Evolutionary conservation across 2,797 vertebrate genomes (phyloP).

Genomic region (Naso thynnoides): DNA sequence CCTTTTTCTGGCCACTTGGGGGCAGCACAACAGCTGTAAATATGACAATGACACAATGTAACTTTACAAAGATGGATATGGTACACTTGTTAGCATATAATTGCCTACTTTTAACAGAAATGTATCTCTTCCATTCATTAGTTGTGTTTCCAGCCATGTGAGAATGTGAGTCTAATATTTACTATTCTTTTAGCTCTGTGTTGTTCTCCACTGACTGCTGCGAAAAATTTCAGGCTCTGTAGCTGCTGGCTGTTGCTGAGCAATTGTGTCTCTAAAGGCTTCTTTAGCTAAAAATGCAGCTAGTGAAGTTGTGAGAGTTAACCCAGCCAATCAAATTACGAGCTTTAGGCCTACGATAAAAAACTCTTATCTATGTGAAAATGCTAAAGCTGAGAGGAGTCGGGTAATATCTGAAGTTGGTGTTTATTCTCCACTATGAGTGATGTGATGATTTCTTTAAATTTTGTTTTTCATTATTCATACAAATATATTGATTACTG

Average conservation of each 20-base stretch:
- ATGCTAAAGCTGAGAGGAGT: background rate
- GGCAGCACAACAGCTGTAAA: slow-evolving; percentile 3
- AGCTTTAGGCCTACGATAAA: background rate
- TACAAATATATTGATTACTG: background rate
- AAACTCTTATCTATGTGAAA: background rate
- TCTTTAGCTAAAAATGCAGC: background rate
- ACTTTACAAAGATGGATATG: background rate
- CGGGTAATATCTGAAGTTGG: background rate
- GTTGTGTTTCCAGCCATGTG: background rate
- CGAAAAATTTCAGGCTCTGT: background rate
- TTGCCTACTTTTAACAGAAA: background rate
- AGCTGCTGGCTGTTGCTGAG: background rate
- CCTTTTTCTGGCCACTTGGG: slow-evolving; percentile 4
- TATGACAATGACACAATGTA: background rate
- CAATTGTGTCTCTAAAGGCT: background rate
- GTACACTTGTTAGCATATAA: background rate
- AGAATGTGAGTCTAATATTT: background rate
- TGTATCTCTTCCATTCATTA: background rate
- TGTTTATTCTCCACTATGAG: background rate
- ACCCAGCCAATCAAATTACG: background rate
- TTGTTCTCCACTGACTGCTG: background rate
- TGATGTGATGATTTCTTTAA: background rate
- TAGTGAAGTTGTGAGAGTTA: background rate
- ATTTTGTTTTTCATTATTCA: background rate
- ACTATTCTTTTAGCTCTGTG: background rate